These are phyloP conservation scores for Zeuzera pyrina DNA, from an alignment of 2,888 invertebrate genomes.

Conservation along the genomic window DNA sequence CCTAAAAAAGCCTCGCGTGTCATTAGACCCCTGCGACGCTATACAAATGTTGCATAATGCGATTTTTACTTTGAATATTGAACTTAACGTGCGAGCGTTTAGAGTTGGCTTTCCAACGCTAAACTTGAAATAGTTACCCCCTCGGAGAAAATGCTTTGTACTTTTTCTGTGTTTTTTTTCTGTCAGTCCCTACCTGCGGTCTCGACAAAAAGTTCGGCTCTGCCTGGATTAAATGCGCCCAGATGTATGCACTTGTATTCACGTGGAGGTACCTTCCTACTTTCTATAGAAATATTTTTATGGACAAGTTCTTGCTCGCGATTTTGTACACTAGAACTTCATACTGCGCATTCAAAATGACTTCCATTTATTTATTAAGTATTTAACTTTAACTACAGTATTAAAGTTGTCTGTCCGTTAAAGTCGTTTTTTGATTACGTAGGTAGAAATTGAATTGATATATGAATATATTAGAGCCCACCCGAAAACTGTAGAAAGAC, in stretches of 20 bases:
- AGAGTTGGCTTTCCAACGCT: slow-evolving; percentile 10
- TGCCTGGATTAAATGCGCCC: slow-evolving; percentile 5
- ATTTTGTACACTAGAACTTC: no score
- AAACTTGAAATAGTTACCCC: slow-evolving; percentile 35
- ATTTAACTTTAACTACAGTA: no score
- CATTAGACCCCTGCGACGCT: slow-evolving; percentile 56
- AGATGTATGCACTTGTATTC: slow-evolving; percentile 6
- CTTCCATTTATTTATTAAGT: no score
- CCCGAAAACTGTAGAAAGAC: no score
- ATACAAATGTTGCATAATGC: slow-evolving; percentile 10
- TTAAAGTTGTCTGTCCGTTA: no score
- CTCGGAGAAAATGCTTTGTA: slow-evolving; percentile 30
- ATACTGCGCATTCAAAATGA: no score
- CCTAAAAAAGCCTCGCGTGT: slow-evolving; percentile 44
- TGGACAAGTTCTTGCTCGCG: no score
- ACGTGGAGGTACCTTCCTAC: no score
- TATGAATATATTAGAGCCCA: no score
- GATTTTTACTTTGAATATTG: slow-evolving; percentile 10
- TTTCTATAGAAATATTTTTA: no score
- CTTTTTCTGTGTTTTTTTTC: slow-evolving; percentile 38
- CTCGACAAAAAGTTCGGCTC: slow-evolving; percentile 32
- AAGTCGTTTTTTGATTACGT: no score
- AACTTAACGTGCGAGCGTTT: slow-evolving; percentile 10
- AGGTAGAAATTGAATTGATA: no score
- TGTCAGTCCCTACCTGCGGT: slow-evolving; percentile 47